Conservation (phyloP, 1,140 invertebrate genomes). For the Marisa cornuarietis region DNA sequence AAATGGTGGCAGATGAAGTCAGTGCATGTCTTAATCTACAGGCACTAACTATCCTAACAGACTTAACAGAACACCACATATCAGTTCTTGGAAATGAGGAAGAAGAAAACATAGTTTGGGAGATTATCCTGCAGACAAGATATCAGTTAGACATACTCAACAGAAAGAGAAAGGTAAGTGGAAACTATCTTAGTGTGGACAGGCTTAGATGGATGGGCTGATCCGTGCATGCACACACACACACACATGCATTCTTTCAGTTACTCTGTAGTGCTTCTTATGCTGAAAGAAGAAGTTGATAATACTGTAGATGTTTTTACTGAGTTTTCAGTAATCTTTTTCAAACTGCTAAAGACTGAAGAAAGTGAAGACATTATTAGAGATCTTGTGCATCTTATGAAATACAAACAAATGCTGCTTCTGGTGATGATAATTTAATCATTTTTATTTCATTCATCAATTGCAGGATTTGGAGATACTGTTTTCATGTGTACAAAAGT, state of each 20-base stretch:
- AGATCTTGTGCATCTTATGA: background rate
- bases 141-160: background rate
- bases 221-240: background rate
- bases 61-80: constrained; percentile 2
- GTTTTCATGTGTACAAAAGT: constrained; percentile 18
- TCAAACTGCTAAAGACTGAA: background rate
- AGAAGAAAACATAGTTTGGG: background rate
- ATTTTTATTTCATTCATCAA: background rate
- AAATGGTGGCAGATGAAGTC: too few relatives aligned
- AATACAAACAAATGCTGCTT: too few relatives aligned
- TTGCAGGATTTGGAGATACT: constrained; percentile 16
- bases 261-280: background rate
- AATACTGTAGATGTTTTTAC: background rate
- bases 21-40: too few relatives aligned
- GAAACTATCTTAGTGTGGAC: background rate
- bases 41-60: too few relatives aligned
- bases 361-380: background rate
- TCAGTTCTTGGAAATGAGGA: constrained; percentile 4
- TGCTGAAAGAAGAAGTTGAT: background rate
- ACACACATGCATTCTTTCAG: background rate
- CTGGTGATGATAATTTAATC: background rate
- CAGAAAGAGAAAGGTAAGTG: background rate
- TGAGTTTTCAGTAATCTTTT: background rate
- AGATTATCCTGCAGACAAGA: background rate
- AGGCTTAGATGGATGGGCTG: background rate